A percentile compares a stretch with the other conserved stretches of the same genome.
These are phyloP conservation scores for Nephila pilipes DNA, from an alignment of 1,140 invertebrate genomes.

Conservation along the genomic window DNA sequence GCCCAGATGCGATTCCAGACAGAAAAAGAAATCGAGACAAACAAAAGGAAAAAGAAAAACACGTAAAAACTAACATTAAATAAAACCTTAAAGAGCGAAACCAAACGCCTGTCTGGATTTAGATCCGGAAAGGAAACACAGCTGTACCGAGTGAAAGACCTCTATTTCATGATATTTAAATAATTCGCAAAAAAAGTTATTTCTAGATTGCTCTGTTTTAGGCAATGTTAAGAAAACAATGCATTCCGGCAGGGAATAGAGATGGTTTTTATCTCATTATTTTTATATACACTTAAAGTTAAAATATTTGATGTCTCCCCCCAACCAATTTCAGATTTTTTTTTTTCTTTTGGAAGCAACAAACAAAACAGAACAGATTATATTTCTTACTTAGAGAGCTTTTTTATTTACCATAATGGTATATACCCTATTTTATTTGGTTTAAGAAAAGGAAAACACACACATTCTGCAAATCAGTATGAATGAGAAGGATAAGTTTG, in stretches of 20 bases:
- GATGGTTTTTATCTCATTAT: background rate
- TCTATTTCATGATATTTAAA: slow-evolving; percentile 38
- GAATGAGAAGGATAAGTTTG: background rate
- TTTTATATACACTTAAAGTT: slow-evolving; percentile 18
- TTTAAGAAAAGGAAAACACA: background rate
- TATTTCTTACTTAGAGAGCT: background rate
- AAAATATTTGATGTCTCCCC: slow-evolving; percentile 20
- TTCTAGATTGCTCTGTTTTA: slow-evolving; percentile 50
- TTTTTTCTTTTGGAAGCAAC: background rate
- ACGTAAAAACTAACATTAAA: slow-evolving; percentile 48
- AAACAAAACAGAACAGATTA: background rate
- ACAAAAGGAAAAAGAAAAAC: background rate
- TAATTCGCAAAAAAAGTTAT: slow-evolving; percentile 14
- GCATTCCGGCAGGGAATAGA: background rate
- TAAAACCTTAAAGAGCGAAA: slow-evolving; percentile 1
- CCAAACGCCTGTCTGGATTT: slow-evolving; percentile 59
- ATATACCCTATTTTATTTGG: background rate
- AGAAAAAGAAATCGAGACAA: background rate
- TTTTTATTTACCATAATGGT: background rate
- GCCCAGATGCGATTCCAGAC: slow-evolving; percentile 35
- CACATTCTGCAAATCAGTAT: background rate
- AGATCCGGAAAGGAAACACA: slow-evolving; percentile 9
- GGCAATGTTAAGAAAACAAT: slow-evolving; percentile 58
- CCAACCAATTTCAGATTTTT: background rate
- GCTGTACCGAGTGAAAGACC: slow-evolving; percentile 28